Conservation (phyloP, 2,888 invertebrate genomes). For the Euplagia quadripunctaria region DNA sequence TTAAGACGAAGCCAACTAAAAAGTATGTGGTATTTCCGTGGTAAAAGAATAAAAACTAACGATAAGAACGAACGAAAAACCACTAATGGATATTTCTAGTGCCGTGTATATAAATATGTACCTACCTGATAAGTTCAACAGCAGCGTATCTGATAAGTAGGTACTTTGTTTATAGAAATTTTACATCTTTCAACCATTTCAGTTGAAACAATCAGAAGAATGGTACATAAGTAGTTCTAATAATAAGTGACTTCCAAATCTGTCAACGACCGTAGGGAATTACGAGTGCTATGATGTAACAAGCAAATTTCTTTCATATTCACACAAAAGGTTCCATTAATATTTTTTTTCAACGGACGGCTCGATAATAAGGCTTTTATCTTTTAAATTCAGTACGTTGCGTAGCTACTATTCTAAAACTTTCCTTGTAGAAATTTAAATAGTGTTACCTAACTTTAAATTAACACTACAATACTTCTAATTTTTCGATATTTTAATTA, state of each 20-base stretch:
- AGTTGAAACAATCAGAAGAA: neutral
- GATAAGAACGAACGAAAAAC: no score
- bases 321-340: no score
- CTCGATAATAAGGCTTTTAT: no score
- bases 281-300: neutral
- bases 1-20: slow-evolving; percentile 4
- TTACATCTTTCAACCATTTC: neutral
- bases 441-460: no score
- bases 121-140: neutral
- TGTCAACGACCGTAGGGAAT: neutral
- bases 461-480: neutral
- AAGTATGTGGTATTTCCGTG: slow-evolving; percentile 8
- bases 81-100: neutral
- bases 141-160: neutral
- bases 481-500: neutral
- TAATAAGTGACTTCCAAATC: neutral
- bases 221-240: neutral
- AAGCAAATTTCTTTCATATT: no score
- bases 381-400: no score
- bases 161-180: neutral
- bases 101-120: neutral
- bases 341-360: no score
- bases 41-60: neutral
- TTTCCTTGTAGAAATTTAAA: no score
- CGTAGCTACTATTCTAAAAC: no score